These are phyloP conservation scores for Pecten maximus DNA, from an alignment of 2,888 invertebrate species.

Conservation along the genomic window DNA sequence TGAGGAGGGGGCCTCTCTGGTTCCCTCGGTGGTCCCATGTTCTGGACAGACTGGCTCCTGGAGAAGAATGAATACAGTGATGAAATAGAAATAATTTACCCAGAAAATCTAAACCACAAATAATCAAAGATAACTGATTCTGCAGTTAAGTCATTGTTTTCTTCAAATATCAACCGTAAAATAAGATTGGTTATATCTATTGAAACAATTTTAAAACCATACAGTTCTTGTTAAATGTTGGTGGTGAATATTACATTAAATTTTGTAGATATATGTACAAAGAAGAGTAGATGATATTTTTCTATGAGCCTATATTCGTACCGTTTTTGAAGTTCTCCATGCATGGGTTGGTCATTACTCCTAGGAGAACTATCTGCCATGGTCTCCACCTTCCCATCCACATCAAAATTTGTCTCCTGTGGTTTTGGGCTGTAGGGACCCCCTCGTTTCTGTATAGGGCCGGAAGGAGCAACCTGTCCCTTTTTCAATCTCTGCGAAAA, in stretches of 20 bases:
- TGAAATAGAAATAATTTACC: too few relatives aligned
- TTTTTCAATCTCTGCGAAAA: constrained; percentile 59
- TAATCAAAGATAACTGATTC: too few relatives aligned
- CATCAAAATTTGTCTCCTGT: constrained; percentile 89
- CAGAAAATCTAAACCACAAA: not conserved
- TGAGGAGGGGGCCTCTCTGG: constrained; percentile 47
- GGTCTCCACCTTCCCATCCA: constrained; percentile 95
- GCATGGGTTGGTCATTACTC: constrained; percentile 36
- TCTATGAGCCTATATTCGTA: not conserved
- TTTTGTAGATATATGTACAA: too few relatives aligned
- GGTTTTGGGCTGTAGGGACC: constrained; percentile 58
- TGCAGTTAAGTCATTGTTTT: too few relatives aligned
- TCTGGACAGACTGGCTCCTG: constrained; percentile 33
- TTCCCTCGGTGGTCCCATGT: constrained; percentile 44
- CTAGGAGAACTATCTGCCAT: constrained; percentile 82
- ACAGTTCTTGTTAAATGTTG: too few relatives aligned
- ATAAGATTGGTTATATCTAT: too few relatives aligned
- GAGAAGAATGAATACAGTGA: not conserved
- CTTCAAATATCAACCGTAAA: too few relatives aligned
- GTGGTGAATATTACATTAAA: too few relatives aligned
- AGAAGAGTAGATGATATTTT: too few relatives aligned
- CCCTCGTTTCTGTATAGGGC: constrained; percentile 56
- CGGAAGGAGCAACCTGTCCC: constrained; percentile 56
- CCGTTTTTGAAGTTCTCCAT: constrained; percentile 36
- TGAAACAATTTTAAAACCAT: too few relatives aligned